Evolutionary conservation across 2,888 invertebrate genomes (phyloP).

Genomic region (Leucozona laternaria): DNA sequence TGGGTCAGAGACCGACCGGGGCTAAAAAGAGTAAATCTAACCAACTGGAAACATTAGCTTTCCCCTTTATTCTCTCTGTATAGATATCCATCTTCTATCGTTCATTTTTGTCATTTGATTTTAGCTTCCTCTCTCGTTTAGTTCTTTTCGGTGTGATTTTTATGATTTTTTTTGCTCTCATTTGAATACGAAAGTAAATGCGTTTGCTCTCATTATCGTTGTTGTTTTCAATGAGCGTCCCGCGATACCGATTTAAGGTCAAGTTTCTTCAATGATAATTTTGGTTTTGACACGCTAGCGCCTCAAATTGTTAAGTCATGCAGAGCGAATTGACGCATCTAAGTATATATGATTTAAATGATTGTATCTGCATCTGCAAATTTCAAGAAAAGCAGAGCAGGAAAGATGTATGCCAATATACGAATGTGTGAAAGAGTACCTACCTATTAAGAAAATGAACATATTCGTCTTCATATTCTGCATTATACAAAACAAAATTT

Average conservation of each 20-base stretch:
- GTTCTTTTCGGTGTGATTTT: background rate
- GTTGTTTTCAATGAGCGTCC: background rate
- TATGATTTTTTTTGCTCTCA: slow-evolving; percentile 1
- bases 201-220: slow-evolving; percentile 45
- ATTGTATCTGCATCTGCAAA: too few relatives aligned
- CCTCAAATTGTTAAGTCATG: too few relatives aligned
- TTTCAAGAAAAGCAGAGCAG: too few relatives aligned
- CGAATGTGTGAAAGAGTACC: too few relatives aligned
- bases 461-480: too few relatives aligned
- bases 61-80: slow-evolving; percentile 22
- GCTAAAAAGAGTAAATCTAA: slow-evolving; percentile 11
- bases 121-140: background rate
- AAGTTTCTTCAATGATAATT: background rate
- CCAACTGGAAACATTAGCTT: slow-evolving; percentile 49
- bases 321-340: too few relatives aligned
- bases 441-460: too few relatives aligned
- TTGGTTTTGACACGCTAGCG: too few relatives aligned
- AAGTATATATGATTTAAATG: too few relatives aligned
- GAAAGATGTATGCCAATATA: too few relatives aligned
- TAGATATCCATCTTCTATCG: too few relatives aligned
- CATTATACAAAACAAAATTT: too few relatives aligned
- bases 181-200: slow-evolving; percentile 13
- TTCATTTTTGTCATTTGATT: slow-evolving; percentile 60
- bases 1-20: background rate
- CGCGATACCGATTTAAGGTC: background rate